Conservation (phyloP, 1,140 invertebrate genomes). For the Streblospio benedicti region DNA sequence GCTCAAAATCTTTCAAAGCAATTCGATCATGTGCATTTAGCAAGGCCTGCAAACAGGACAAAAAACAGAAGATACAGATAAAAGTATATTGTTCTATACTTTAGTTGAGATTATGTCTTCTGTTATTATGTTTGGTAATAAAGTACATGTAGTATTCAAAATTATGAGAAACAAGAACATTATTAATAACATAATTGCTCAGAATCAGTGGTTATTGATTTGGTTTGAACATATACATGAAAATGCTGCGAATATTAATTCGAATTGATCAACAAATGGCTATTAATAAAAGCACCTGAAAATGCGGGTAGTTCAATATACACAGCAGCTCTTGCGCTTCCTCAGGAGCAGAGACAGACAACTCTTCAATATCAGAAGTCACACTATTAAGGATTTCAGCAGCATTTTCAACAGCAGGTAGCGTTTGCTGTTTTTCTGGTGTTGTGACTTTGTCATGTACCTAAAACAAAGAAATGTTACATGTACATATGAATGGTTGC, state of each 20-base stretch:
- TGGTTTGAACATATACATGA: too few species aligned
- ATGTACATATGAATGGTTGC: too few species aligned
- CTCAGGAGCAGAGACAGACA: background rate
- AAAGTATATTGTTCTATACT: background rate
- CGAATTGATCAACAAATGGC: too few species aligned
- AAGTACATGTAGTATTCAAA: background rate
- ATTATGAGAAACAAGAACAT: background rate
- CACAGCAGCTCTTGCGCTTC: constrained; percentile 21
- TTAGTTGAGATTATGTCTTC: too few species aligned
- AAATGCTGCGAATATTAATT: too few species aligned
- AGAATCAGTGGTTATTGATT: too few species aligned
- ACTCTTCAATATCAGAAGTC: background rate
- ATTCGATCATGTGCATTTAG: constrained; percentile 86
- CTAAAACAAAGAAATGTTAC: constrained; percentile 7
- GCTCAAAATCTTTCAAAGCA: constrained; percentile 88
- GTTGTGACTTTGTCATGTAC: constrained; percentile 8
- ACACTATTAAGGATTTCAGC: too few species aligned
- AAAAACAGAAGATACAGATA: background rate
- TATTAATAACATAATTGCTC: too few species aligned
- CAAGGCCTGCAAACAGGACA: constrained; percentile 59
- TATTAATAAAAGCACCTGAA: too few species aligned
- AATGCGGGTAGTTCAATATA: constrained; percentile 29
- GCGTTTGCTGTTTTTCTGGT: constrained; percentile 6
- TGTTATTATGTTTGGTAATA: too few species aligned
- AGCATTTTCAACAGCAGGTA: too few species aligned